Percentiles rank a stretch among this genome's conserved stretches.
phyloP scores from a whole-genome alignment of 2,113 vertebrate genomes.

The Sus scrofa region T2T-Sscrofa CM000813.6:154844501-154845000 shows the following conservation, averaged over 20 bases:
- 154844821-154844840: not conserved
- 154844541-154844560: constrained; percentile 37
- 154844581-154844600: not conserved
- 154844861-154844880: constrained; percentile 33
- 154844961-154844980: constrained; percentile 53
- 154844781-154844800: not conserved
- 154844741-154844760: not conserved
- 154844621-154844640: constrained; percentile 6
- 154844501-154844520: constrained; percentile 11
- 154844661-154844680: not conserved
- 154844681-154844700: not conserved
- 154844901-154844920: constrained; percentile 42
- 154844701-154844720: not conserved
- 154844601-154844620: not conserved
- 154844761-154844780: not conserved
- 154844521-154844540: not conserved
- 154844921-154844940: constrained; percentile 30
- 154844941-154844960: constrained; percentile 57
- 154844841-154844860: not conserved
- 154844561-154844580: not conserved
- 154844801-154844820: not conserved
- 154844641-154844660: not conserved
- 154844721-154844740: not conserved
- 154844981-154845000: constrained; percentile 55
- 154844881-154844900: not conserved